phyloP scores from a whole-genome alignment of 2,888 invertebrate genomes.

The Andrena camellia region DNA sequence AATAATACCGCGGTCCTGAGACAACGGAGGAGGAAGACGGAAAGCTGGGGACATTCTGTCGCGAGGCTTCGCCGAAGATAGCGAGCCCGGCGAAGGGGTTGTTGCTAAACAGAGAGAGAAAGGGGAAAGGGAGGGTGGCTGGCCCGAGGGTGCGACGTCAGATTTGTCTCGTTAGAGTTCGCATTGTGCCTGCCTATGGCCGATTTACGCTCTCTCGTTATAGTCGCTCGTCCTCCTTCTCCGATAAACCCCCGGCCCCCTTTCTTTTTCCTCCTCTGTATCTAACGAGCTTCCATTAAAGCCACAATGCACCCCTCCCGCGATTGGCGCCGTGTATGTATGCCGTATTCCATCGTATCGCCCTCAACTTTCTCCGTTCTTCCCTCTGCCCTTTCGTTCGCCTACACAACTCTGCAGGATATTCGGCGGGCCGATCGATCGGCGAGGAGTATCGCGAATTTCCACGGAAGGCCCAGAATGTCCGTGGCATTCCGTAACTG shows the following conservation, averaged over 20 bases:
- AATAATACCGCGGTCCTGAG: conserved; percentile 48
- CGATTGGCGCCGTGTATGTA: neutral
- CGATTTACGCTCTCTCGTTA: conserved; percentile 78
- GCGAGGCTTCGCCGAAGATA: conserved; percentile 21
- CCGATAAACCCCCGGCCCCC: conserved; percentile 11
- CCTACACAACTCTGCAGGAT: neutral
- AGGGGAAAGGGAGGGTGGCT: conserved; percentile 40
- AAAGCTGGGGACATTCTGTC: conserved; percentile 14
- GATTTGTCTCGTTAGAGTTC: conserved; percentile 85
- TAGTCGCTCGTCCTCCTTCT: conserved; percentile 53
- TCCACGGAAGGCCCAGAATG: neutral
- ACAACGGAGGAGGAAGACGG: conserved; percentile 23
- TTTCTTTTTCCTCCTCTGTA: conserved; percentile 44
- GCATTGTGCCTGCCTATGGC: conserved; percentile 81
- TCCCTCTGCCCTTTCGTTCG: neutral
- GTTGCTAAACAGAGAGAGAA: conserved; percentile 46
- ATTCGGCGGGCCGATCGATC: neutral
- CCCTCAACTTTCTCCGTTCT: neutral
- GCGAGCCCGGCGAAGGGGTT: conserved; percentile 25
- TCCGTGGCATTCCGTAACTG: conserved; percentile 3
- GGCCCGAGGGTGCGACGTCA: conserved; percentile 80
- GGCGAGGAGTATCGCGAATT: neutral
- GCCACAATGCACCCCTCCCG: conserved; percentile 70
- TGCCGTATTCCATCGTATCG: neutral
- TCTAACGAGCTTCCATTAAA: conserved; percentile 76